Base-by-base conservation (phyloP, 1,140 invertebrate genomes). In the Bombus ignitus region DNA sequence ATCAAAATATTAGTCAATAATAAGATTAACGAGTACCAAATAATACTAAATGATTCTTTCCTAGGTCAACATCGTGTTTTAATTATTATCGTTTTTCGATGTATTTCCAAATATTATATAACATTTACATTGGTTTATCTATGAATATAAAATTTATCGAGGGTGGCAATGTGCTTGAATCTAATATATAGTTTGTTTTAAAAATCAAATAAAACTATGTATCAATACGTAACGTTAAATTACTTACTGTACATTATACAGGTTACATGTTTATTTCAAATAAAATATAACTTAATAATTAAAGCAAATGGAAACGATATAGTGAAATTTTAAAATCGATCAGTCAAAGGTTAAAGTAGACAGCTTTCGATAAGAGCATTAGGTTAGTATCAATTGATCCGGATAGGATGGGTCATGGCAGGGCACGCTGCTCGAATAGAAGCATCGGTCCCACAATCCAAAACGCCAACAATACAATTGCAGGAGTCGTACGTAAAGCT, bases 231-330 rank as follows among this genome's bases (percentile, higher is more conserved):
- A 86, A 88, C n/a, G n/a, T 42, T 86, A 79, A 44, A 66, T 76
- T 42, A 53, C 18, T 68, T 79, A 88, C 87, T 88, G 68, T 86
- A 88, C 57, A 86, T 72, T 42, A 65, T 79, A 59, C 22, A 76
- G 47, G 35, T 78, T 79, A 59, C 13, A 78, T 22, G n/a, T 72
- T 73, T 53, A 28, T 35, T 18, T 62, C 18, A 86, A 80, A 72
- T 88, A 68, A 77, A 79, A 80, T 65, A 57, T 79, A 25, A 22
- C 32, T 18, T 59, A 47, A 47, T 47, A 47, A 70, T 78, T 37
- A 47, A 22, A n/a, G 59, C 3, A 28, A 62, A 53, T 2, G 18
- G 28, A 62, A 62, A 62, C 59, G 28, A 62, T 62, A 62, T 62
- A 62, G 28, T 62, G 28, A 62, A n/a, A n/a, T 62, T 62, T 12